Evolutionary conservation across 1,140 invertebrate species (phyloP).

Genomic region (Ruditapes philippinarum): DNA sequence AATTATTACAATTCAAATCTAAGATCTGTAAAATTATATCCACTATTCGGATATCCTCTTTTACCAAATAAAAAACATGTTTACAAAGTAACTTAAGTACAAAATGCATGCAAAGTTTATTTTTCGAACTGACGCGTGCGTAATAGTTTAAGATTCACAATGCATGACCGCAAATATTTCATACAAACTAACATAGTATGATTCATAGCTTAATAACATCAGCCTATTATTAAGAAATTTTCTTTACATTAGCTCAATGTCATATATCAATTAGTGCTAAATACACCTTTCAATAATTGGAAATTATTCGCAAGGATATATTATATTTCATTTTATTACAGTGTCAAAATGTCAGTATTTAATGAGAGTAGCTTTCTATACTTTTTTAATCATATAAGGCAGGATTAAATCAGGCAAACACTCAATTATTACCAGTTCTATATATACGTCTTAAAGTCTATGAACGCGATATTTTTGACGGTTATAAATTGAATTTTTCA

Average conservation of each 20-base stretch:
- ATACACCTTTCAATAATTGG: slow-evolving; percentile 18
- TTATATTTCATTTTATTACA: slow-evolving; percentile 58
- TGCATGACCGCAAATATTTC: slow-evolving; percentile 24
- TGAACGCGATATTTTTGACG: slow-evolving; percentile 29
- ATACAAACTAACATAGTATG: neutral
- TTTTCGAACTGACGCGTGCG: neutral
- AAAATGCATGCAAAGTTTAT: neutral
- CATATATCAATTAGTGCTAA: slow-evolving; percentile 56
- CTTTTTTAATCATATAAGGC: neutral
- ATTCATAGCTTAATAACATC: slow-evolving; percentile 51
- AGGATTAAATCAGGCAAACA: slow-evolving; percentile 49
- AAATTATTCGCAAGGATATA: slow-evolving; percentile 25
- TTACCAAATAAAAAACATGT: no score
- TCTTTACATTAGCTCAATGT: slow-evolving; percentile 44
- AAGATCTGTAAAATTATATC: no score
- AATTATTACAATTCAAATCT: no score
- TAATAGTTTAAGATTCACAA: neutral
- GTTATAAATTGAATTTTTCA: slow-evolving; percentile 56
- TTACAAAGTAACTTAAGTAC: neutral
- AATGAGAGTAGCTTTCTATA: slow-evolving; percentile 16
- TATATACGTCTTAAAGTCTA: slow-evolving; percentile 42
- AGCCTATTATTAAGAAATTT: slow-evolving; percentile 27
- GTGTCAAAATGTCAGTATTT: slow-evolving; percentile 49
- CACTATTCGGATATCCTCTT: no score
- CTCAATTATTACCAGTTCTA: slow-evolving; percentile 28